phyloP scores from a whole-genome alignment of 2,888 invertebrate genomes.

The Coecobrya sp. region DNA sequence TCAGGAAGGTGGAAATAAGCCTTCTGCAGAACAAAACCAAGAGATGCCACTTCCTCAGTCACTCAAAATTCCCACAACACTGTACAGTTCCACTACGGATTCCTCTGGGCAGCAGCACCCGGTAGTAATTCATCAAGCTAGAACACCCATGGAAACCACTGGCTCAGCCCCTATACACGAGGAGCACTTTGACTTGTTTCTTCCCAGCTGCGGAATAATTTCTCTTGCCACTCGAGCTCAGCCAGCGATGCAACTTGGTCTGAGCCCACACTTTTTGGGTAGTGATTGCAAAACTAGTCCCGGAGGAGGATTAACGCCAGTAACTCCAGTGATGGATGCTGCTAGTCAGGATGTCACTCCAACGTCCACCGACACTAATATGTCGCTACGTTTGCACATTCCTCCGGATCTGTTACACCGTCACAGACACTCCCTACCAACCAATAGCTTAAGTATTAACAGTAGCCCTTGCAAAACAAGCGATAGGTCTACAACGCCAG shows the following conservation, averaged over 20 bases:
- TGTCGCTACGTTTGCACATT: constrained; percentile 64
- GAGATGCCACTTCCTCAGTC: constrained; percentile 52
- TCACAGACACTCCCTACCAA: constrained; percentile 85
- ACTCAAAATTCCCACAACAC: constrained; percentile 40
- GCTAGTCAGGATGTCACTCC: constrained; percentile 75
- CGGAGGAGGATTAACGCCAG: constrained; percentile 73
- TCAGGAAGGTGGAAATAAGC: constrained; percentile 5
- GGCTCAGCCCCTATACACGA: constrained; percentile 8
- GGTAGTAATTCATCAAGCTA: constrained; percentile 55
- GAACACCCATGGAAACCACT: constrained; percentile 76
- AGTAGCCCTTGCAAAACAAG: constrained; percentile 45
- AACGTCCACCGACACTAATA: constrained; percentile 69
- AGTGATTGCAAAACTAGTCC: constrained; percentile 54
- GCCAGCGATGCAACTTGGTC: constrained; percentile 33
- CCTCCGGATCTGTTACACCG: constrained; percentile 75
- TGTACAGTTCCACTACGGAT: not conserved
- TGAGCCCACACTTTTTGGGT: constrained; percentile 34
- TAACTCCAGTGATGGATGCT: constrained; percentile 79
- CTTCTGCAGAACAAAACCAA: constrained; percentile 1
- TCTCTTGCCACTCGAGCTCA: constrained; percentile 68
- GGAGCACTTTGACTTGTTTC: constrained; percentile 87
- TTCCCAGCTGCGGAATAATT: constrained; percentile 91
- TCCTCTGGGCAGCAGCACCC: not conserved
- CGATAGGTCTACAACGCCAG: constrained; percentile 89
- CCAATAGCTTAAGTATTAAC: constrained; percentile 80